Evolutionary conservation across 2,113 vertebrate species (phyloP).

Genomic region (Rutilus rutilus): DNA sequence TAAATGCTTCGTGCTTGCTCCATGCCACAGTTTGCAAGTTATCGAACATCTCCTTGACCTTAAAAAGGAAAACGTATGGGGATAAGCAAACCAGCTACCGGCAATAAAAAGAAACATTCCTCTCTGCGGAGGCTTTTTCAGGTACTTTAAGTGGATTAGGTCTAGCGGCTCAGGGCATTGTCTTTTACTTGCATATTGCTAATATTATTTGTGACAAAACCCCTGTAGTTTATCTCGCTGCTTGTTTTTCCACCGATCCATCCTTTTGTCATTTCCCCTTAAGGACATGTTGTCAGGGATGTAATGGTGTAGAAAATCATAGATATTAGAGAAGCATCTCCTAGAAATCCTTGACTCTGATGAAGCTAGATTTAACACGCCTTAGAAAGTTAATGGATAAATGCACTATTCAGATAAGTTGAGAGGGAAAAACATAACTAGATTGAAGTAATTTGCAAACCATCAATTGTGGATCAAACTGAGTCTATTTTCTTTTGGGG

Average conservation of each 20-base stretch:
- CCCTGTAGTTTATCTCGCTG: neutral
- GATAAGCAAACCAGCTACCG: neutral
- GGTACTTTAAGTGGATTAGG: constrained; percentile 27
- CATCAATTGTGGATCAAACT: constrained; percentile 35
- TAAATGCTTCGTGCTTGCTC: constrained; percentile 49
- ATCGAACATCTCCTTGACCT: constrained; percentile 30
- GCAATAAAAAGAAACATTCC: constrained; percentile 8
- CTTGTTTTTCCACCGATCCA: neutral
- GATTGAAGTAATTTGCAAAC: constrained; percentile 40
- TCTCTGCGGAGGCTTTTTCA: constrained; percentile 4
- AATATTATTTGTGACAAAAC: constrained; percentile 15
- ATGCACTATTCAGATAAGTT: constrained; percentile 29
- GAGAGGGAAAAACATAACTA: constrained; percentile 2
- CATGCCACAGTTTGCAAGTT: neutral
- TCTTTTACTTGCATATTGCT: constrained; percentile 22
- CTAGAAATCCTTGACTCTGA: constrained; percentile 14
- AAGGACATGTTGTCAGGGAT: constrained; percentile 25
- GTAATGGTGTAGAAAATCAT: constrained; percentile 41
- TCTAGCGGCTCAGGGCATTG: constrained; percentile 13
- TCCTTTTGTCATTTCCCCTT: constrained; percentile 32
- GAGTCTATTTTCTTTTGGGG: constrained; percentile 31
- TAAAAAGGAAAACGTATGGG: neutral
- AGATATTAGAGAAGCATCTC: constrained; percentile 24
- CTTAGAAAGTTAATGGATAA: constrained; percentile 17
- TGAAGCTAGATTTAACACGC: constrained; percentile 3